Evolutionary conservation across 2,888 invertebrate genomes (phyloP).

Genomic region (Tipula vernalis): DNA sequence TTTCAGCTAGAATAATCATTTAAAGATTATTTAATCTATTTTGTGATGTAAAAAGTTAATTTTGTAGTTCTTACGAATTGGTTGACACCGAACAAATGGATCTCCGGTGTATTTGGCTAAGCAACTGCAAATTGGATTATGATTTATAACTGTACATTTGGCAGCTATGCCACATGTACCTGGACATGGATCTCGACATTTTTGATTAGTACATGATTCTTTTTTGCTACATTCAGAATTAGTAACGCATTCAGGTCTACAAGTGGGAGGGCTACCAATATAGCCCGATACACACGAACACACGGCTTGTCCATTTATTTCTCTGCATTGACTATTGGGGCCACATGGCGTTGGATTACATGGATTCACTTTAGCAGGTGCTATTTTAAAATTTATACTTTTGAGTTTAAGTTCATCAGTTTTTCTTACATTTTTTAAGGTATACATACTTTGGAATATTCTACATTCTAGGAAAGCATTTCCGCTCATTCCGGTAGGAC

Average conservation of each 20-base stretch:
- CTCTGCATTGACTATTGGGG: slow-evolving; percentile 60
- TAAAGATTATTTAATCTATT: neutral
- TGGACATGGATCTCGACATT: slow-evolving; percentile 60
- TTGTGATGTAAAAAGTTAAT: neutral
- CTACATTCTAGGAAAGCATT: slow-evolving; percentile 53
- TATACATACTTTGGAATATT: slow-evolving; percentile 29
- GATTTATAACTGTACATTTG: slow-evolving; percentile 63
- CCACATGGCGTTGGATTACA: slow-evolving; percentile 64
- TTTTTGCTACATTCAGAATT: slow-evolving; percentile 55
- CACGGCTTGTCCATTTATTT: slow-evolving; percentile 47
- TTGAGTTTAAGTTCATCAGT: neutral
- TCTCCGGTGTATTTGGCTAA: slow-evolving; percentile 30
- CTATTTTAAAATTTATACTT: slow-evolving; percentile 22
- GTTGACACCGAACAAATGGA: slow-evolving; percentile 39
- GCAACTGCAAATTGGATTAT: slow-evolving; percentile 66
- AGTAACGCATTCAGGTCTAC: slow-evolving; percentile 56
- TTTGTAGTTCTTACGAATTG: slow-evolving; percentile 36
- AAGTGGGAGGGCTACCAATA: slow-evolving; percentile 58
- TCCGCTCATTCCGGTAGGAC: slow-evolving; percentile 54
- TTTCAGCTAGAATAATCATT: slow-evolving; percentile 12
- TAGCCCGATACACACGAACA: slow-evolving; percentile 56
- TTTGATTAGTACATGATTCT: slow-evolving; percentile 55
- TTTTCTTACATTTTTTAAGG: slow-evolving; percentile 22
- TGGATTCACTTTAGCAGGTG: slow-evolving; percentile 41
- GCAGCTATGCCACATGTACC: slow-evolving; percentile 64